Evolutionary conservation across 2,113 vertebrate species (phyloP).

Genomic region (Paradoxurus hermaphroditus): DNA sequence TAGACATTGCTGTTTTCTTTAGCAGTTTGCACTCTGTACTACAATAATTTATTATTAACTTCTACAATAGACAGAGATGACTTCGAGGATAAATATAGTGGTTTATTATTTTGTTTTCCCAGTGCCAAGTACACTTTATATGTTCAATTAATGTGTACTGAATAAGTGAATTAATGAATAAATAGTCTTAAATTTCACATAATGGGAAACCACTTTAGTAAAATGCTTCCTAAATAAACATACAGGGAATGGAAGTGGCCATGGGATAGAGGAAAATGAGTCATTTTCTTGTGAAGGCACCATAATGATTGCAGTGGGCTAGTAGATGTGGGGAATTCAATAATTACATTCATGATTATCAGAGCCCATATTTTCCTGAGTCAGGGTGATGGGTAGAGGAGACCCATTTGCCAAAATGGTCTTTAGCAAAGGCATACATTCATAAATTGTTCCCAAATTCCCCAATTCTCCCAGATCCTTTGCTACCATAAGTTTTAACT

Average conservation of each 20-base stretch:
- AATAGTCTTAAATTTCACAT: constrained; percentile 7
- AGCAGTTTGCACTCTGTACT: neutral
- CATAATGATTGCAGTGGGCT: neutral
- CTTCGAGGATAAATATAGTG: neutral
- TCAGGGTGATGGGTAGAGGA: neutral
- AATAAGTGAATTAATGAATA: neutral
- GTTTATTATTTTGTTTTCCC: neutral
- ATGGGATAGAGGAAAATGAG: neutral
- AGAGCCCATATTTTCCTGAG: neutral
- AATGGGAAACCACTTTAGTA: neutral
- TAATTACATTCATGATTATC: neutral
- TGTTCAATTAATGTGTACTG: neutral
- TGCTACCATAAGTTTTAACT: neutral
- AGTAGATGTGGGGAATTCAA: neutral
- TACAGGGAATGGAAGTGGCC: neutral
- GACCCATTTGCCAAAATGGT: neutral
- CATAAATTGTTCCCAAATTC: neutral
- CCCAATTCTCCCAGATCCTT: neutral
- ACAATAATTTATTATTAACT: neutral
- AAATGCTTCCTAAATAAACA: neutral
- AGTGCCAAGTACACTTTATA: neutral
- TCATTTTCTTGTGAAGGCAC: neutral
- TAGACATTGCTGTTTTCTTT: neutral
- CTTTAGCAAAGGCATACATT: neutral
- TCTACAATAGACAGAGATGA: neutral